These are phyloP conservation scores for Pseudanteris insignis DNA, from an alignment of 2,888 invertebrate species.

Conservation along the genomic window DNA sequence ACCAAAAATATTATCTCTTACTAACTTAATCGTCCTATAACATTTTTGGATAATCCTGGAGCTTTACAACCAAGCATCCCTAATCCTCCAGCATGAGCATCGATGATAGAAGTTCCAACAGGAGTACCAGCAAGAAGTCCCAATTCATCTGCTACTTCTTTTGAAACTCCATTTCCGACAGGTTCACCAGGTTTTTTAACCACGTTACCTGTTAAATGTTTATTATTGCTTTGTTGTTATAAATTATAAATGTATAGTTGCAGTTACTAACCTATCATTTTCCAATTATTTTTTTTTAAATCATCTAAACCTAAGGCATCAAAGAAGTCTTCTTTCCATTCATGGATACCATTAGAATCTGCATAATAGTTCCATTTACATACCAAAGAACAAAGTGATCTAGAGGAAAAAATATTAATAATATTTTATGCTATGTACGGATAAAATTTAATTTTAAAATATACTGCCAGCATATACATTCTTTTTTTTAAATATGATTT, in stretches of 20 bases:
- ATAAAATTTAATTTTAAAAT: conserved; percentile 2
- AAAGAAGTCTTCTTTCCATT: conserved; percentile 82
- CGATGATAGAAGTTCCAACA: conserved; percentile 90
- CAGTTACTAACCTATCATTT: conserved; percentile 74
- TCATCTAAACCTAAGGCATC: conserved; percentile 79
- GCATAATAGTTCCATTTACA: conserved; percentile 95
- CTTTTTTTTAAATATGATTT: too few relatives aligned
- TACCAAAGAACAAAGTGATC: conserved; percentile 90
- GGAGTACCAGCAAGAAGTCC: conserved; percentile 78
- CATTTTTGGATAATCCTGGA: conserved; percentile 62
- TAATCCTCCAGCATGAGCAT: conserved; percentile 94
- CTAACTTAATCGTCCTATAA: conserved; percentile 69
- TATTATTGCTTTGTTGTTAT: too few relatives aligned
- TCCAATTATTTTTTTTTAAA: conserved; percentile 73
- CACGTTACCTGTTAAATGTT: too few relatives aligned
- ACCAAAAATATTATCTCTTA: background rate
- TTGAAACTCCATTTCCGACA: conserved; percentile 74
- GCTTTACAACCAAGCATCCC: conserved; percentile 81
- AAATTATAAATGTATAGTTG: too few relatives aligned
- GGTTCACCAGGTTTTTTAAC: conserved; percentile 78
- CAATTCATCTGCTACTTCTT: conserved; percentile 74
- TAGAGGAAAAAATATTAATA: conserved; percentile 51
- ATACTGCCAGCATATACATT: conserved; percentile 40
- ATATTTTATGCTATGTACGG: background rate
- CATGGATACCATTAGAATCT: conserved; percentile 68